phyloP scores from a whole-genome alignment of 2,888 invertebrate species.

The Spodoptera exigua region DNA sequence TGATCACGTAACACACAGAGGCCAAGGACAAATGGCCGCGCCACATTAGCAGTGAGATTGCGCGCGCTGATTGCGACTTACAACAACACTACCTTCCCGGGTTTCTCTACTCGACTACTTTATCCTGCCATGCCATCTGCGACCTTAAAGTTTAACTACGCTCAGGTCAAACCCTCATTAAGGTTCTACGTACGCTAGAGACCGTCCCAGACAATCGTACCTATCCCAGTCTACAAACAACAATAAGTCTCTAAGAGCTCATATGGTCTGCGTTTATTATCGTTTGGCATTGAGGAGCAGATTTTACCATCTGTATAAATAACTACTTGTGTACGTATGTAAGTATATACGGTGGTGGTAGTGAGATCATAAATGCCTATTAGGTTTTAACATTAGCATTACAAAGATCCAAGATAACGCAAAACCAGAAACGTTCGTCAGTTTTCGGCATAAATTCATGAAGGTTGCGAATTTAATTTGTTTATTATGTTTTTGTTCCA shows the following conservation, averaged over 20 bases:
- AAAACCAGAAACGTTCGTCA: conserved; percentile 31
- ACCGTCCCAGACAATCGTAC: conserved; percentile 38
- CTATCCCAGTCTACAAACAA: conserved; percentile 14
- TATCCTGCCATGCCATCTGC: conserved; percentile 65
- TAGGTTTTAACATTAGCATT: conserved; percentile 46
- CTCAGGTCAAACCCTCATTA: conserved; percentile 55
- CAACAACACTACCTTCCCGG: conserved; percentile 45
- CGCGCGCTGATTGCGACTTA: conserved; percentile 60
- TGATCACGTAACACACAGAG: conserved; percentile 63
- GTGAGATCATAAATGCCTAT: conserved; percentile 58
- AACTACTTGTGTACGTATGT: conserved; percentile 41
- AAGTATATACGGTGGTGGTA: conserved; percentile 7
- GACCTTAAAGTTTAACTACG: conserved; percentile 54
- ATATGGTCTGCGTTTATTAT: conserved; percentile 52
- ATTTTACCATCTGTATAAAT: conserved; percentile 63
- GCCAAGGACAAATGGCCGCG: conserved; percentile 73
- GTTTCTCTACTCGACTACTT: conserved; percentile 50
- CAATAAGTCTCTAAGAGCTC: conserved; percentile 33
- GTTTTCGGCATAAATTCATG: conserved; percentile 34
- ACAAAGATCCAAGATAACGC: conserved; percentile 45
- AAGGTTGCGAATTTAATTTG: conserved; percentile 25
- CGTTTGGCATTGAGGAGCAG: conserved; percentile 61
- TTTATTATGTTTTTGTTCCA: conserved; percentile 37
- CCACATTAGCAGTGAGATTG: conserved; percentile 68
- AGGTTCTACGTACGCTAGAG: conserved; percentile 27